phyloP scores from a whole-genome alignment of 53 echinoderm and acorn worm species.

The Pentamera pediparva region DNA sequence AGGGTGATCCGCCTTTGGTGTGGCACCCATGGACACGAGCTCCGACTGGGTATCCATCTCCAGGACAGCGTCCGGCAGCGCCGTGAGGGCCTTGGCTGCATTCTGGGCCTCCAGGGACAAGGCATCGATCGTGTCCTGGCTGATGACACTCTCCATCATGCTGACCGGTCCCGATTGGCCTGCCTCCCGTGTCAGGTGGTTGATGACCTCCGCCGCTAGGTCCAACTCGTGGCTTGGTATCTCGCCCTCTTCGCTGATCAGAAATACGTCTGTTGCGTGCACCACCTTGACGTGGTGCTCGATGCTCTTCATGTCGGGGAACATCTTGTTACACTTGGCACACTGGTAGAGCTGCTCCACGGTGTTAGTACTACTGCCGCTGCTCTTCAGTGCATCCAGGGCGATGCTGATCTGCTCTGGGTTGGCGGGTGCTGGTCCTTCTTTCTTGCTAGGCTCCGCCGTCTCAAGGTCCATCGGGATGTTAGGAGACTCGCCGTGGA shows the following conservation, averaged over 20 bases:
- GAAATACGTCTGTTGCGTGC: conserved; percentile 13
- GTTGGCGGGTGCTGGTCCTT: not conserved
- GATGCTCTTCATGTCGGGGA: conserved; percentile 24
- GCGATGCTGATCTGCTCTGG: conserved; percentile 11
- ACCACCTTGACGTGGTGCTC: conserved; percentile 22
- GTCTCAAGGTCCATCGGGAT: conserved; percentile 15
- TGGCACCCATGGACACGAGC: not conserved
- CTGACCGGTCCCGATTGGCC: not conserved
- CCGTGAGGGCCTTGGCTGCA: not conserved
- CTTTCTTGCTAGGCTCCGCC: not conserved
- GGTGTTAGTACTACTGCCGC: not conserved
- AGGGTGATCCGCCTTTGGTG: not conserved
- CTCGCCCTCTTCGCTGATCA: conserved; percentile 8
- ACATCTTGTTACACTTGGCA: conserved; percentile 27
- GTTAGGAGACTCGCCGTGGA: conserved; percentile 27
- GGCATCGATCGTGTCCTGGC: not conserved
- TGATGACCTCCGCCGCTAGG: conserved; percentile 9
- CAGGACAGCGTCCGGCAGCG: conserved; percentile 18
- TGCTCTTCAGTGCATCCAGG: conserved; percentile 10
- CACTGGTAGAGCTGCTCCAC: conserved; percentile 25
- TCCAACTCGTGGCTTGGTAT: conserved; percentile 20
- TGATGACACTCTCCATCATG: not conserved
- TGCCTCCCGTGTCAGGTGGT: not conserved
- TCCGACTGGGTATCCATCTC: not conserved
- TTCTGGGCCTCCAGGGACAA: conserved; percentile 14